phyloP scores from a whole-genome alignment of 2,113 vertebrate genomes.

The Dromiciops gliroides region DNA sequence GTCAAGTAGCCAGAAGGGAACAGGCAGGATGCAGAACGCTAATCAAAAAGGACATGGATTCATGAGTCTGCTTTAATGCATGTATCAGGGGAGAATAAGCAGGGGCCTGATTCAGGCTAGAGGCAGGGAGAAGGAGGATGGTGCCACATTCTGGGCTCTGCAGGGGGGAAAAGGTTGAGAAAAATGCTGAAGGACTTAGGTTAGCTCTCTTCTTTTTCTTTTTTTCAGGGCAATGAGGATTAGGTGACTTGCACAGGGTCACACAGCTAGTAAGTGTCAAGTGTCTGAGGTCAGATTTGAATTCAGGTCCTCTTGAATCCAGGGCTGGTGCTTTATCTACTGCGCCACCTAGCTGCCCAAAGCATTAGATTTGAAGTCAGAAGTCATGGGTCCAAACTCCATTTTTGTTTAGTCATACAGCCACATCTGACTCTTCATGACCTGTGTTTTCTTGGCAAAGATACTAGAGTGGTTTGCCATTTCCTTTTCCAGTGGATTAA shows the following conservation, averaged over 20 bases:
- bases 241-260: too few species aligned
- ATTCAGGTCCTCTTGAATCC: too few species aligned
- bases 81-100: not conserved
- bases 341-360: too few species aligned
- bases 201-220: not conserved
- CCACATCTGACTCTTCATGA: not conserved
- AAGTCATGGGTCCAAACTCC: not conserved
- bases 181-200: not conserved
- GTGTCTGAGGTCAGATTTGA: too few species aligned
- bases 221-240: too few species aligned
- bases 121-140: not conserved
- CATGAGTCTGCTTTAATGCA: not conserved
- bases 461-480: not conserved
- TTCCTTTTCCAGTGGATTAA: not conserved
- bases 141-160: not conserved
- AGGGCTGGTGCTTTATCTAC: too few species aligned
- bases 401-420: not conserved
- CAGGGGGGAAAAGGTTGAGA: not conserved
- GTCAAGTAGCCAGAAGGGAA: not conserved
- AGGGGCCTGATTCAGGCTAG: not conserved
- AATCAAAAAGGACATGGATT: not conserved
- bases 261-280: too few species aligned
- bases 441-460: not conserved
- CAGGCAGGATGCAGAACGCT: not conserved
- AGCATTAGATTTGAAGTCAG: not conserved